Evolutionary conservation across 2,888 invertebrate genomes (phyloP).

Genomic region (Steromphala cineraria): DNA sequence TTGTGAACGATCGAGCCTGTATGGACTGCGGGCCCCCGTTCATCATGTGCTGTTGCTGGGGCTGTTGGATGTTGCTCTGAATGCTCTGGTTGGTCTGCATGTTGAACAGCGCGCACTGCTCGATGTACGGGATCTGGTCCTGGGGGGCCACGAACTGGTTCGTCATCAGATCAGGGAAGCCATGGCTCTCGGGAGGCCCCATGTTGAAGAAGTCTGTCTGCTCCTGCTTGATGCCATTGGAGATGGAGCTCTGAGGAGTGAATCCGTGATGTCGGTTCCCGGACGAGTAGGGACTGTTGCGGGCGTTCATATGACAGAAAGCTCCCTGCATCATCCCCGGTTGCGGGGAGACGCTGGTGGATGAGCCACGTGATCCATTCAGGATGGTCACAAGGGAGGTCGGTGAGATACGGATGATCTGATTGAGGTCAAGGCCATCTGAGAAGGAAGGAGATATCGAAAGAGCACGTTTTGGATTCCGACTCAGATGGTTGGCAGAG

Average conservation of each 20-base stretch:
- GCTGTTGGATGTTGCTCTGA: neutral
- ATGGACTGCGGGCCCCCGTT: neutral
- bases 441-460: conserved; percentile 72
- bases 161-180: conserved; percentile 60
- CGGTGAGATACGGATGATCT: conserved; percentile 75
- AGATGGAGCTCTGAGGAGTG: conserved; percentile 39
- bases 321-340: conserved; percentile 60
- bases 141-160: conserved; percentile 69
- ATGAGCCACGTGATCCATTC: conserved; percentile 63
- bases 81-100: neutral
- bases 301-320: conserved; percentile 72
- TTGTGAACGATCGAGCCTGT: neutral
- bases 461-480: conserved; percentile 66
- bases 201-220: conserved; percentile 47
- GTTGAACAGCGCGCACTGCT: conserved; percentile 48
- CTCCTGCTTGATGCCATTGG: conserved; percentile 49
- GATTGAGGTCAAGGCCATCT: conserved; percentile 73
- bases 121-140: conserved; percentile 64
- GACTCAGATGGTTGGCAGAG: conserved; percentile 64
- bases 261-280: conserved; percentile 45
- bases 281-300: conserved; percentile 68
- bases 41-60: neutral
- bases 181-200: conserved; percentile 41
- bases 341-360: conserved; percentile 65
- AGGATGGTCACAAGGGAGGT: conserved; percentile 72